These are phyloP conservation scores for Phalacrocorax carbo DNA, from an alignment of 2,113 vertebrate genomes.

Conservation along the genomic window DNA sequence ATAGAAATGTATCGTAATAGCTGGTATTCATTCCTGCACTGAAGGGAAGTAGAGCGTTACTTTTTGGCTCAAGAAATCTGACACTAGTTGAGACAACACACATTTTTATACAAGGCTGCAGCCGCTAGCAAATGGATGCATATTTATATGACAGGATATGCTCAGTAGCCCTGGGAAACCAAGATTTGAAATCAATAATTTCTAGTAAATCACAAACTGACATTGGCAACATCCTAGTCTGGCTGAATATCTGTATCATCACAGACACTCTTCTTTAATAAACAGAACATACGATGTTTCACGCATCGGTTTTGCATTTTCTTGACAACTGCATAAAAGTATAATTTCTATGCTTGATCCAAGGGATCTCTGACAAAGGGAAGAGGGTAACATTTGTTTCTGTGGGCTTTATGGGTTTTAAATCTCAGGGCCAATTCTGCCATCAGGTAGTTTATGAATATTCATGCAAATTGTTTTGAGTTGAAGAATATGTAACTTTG, in stretches of 20 bases:
- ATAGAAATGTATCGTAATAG: not conserved
- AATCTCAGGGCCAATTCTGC: conserved; percentile 48
- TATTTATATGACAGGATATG: conserved; percentile 42
- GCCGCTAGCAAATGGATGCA: conserved; percentile 45
- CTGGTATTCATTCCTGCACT: not conserved
- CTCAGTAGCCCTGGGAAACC: conserved; percentile 71
- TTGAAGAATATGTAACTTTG: conserved; percentile 25
- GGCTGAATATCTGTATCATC: conserved; percentile 65
- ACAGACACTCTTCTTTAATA: conserved; percentile 44
- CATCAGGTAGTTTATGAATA: conserved; percentile 56
- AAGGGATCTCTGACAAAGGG: conserved; percentile 22
- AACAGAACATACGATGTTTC: conserved; percentile 20
- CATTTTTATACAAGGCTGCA: conserved; percentile 14
- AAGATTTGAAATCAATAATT: conserved; percentile 73
- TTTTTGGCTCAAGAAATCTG: conserved; percentile 10
- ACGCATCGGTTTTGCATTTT: conserved; percentile 32
- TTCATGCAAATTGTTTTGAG: conserved; percentile 44
- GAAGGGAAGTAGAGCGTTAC: not conserved
- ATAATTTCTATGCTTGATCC: conserved; percentile 14
- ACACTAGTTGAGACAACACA: not conserved
- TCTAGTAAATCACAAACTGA: conserved; percentile 69
- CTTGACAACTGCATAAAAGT: conserved; percentile 41
- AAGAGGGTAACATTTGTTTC: conserved; percentile 42
- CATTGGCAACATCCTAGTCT: conserved; percentile 50
- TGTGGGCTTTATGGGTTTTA: conserved; percentile 16